A percentile compares a stretch with the other conserved stretches of the same genome.
These are phyloP conservation scores for Cynocephalus volans DNA, from an alignment of 2,113 vertebrate species.

Conservation along the genomic window DNA sequence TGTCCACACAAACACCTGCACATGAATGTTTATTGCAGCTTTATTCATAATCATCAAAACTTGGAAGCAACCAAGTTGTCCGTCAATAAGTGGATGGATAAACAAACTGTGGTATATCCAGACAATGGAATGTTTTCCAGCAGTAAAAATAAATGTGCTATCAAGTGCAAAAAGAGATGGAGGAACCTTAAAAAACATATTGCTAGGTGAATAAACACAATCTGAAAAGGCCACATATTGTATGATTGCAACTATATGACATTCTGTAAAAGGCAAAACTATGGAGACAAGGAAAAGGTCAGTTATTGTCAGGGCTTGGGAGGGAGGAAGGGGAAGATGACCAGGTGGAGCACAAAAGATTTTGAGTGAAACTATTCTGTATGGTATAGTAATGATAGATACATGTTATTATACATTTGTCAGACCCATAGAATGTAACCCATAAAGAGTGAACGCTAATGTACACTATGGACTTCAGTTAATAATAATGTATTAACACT, in stretches of 20 bases:
- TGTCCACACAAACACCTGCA: background rate
- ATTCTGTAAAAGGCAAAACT: conserved; percentile 5
- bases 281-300: background rate
- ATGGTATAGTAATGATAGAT: too few relatives aligned
- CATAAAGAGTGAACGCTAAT: background rate
- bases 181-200: background rate
- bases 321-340: too few relatives aligned
- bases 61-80: background rate
- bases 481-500: background rate
- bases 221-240: background rate
- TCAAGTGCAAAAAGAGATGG: background rate
- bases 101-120: background rate
- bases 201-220: background rate
- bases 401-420: background rate
- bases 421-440: background rate
- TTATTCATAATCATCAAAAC: conserved; percentile 6
- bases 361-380: background rate
- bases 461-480: background rate
- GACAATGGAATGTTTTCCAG: background rate
- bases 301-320: background rate
- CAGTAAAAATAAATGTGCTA: background rate
- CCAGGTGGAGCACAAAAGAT: background rate
- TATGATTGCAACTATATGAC: background rate
- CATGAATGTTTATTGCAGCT: background rate
- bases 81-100: background rate